A percentile compares a stretch with the other conserved stretches of the same genome.
Conservation (phyloP, 2,113 vertebrate species). For the Emydura subglobosa region DNA sequence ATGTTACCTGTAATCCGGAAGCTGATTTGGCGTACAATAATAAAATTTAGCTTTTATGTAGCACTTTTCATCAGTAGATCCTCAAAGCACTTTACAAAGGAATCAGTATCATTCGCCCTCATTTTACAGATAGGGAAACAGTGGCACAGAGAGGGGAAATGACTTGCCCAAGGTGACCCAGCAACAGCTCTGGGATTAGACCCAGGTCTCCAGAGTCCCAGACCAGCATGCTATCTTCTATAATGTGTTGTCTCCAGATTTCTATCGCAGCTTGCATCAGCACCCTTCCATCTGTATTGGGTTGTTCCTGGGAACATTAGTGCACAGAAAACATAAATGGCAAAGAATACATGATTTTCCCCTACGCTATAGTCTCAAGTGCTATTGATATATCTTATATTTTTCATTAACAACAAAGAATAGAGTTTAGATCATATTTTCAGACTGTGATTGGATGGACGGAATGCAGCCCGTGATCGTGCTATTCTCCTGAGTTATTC, state of each 20-base stretch:
- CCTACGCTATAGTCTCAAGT: fast-evolving
- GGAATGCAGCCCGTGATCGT: not conserved
- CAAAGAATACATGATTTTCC: not conserved
- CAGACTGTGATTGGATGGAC: not conserved
- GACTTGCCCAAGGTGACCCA: too few relatives aligned
- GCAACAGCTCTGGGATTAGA: too few relatives aligned
- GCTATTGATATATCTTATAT: fast-evolving
- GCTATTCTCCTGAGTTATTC: fast-evolving
- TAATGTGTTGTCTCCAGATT: not conserved
- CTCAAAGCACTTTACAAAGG: too few relatives aligned
- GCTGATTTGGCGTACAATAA: not conserved
- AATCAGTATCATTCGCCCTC: too few relatives aligned
- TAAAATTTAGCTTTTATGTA: too few relatives aligned
- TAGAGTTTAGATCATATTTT: not conserved
- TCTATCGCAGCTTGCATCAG: not conserved
- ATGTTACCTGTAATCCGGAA: not conserved
- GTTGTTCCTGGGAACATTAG: not conserved
- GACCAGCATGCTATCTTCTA: too few relatives aligned
- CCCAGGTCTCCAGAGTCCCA: too few relatives aligned
- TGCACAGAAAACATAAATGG: not conserved
- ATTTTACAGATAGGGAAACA: too few relatives aligned
- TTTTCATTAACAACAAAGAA: not conserved
- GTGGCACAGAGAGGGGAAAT: too few relatives aligned
- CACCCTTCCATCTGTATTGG: not conserved
- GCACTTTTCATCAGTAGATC: too few relatives aligned